Conservation (phyloP, 2,888 invertebrate genomes). For the Lucinisca nassula region DNA sequence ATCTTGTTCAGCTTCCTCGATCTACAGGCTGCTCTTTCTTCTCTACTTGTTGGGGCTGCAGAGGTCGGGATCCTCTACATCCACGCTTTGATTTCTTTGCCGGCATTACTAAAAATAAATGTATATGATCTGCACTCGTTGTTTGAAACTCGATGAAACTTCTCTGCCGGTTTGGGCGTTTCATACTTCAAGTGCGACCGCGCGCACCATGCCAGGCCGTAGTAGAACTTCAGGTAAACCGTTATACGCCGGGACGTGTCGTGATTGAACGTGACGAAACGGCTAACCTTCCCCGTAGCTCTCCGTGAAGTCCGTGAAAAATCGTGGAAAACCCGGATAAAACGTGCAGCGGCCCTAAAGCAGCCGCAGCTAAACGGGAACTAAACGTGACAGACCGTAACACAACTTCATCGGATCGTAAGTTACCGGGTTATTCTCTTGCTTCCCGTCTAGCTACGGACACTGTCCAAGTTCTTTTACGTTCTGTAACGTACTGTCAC, state of each 20-base stretch:
- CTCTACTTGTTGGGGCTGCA: not conserved
- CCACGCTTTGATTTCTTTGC: not conserved
- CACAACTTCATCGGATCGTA: not conserved
- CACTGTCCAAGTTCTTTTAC: not conserved
- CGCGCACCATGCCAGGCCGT: not conserved
- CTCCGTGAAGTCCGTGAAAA: not conserved
- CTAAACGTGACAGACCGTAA: not conserved
- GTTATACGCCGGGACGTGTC: not conserved
- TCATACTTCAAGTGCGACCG: not conserved
- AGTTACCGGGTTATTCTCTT: not conserved
- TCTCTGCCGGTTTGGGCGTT: no score
- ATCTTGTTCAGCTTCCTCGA: no score
- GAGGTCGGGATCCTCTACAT: not conserved
- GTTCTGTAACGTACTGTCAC: not conserved
- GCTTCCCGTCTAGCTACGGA: not conserved
- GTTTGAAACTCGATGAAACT: not conserved
- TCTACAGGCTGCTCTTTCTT: no score
- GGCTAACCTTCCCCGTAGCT: not conserved
- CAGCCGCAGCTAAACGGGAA: not conserved
- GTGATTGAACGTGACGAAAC: not conserved
- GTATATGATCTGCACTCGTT: not conserved
- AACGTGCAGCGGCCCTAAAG: not conserved
- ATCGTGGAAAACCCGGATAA: not conserved
- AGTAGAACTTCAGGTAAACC: not conserved
- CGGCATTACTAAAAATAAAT: not conserved